Conservation (phyloP, 2,888 invertebrate species). For the Alviniconcha strummeri region DNA sequence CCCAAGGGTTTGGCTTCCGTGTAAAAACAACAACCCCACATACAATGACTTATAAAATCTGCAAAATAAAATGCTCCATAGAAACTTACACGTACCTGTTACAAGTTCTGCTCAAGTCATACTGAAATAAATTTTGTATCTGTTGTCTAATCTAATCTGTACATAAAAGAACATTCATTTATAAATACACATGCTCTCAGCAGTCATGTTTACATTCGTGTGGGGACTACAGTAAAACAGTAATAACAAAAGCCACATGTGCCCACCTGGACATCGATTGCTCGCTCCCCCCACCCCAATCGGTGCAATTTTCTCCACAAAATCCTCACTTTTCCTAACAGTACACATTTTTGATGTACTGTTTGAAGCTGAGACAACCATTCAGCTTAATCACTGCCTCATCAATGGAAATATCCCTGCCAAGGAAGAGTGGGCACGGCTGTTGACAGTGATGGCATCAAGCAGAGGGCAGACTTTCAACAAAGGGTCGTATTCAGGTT, state of each 20-base stretch:
- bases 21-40: not conserved
- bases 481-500: not conserved
- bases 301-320: not conserved
- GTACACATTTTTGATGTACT: conserved; percentile 20
- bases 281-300: too few relatives aligned
- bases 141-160: not conserved
- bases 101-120: not conserved
- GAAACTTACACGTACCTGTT: not conserved
- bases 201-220: not conserved
- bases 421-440: not conserved
- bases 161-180: not conserved
- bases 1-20: not conserved
- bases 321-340: not conserved
- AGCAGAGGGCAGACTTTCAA: not conserved
- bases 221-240: too few relatives aligned
- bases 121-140: not conserved
- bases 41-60: too few relatives aligned
- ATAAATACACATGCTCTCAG: not conserved
- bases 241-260: not conserved
- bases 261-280: not conserved
- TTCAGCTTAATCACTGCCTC: conserved; percentile 30
- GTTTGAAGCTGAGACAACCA: conserved; percentile 28
- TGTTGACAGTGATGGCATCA: not conserved
- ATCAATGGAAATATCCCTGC: not conserved
- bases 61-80: not conserved